Conservation (phyloP, 2,888 invertebrate genomes). For the Lithophane leautieri region DNA sequence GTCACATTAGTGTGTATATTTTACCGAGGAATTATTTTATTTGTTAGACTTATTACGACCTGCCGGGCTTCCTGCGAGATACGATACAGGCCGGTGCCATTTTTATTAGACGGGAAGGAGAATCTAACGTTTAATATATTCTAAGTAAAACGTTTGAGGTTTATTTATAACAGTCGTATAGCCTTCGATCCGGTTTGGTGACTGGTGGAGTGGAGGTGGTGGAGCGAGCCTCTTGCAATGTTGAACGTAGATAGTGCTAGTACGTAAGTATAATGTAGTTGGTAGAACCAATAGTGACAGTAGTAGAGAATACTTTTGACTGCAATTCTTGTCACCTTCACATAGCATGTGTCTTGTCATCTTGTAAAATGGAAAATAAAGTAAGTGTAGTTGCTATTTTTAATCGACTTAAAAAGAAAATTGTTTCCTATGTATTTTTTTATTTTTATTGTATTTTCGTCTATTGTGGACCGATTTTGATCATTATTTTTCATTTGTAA, state of each 20-base stretch:
- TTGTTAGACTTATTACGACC: slow-evolving; percentile 88
- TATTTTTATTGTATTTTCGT: not conserved
- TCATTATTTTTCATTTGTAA: not conserved
- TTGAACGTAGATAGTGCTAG: slow-evolving; percentile 10
- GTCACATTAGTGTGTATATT: slow-evolving; percentile 89
- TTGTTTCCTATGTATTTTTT: not conserved
- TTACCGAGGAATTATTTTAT: slow-evolving; percentile 89
- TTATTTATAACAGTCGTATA: slow-evolving; percentile 79
- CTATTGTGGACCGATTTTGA: too few relatives aligned
- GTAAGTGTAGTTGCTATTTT: not conserved
- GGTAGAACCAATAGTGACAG: not conserved
- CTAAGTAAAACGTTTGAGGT: slow-evolving; percentile 81
- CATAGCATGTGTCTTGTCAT: not conserved
- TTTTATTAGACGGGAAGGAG: slow-evolving; percentile 90
- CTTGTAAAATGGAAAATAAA: slow-evolving; percentile 15
- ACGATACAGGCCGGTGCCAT: slow-evolving; percentile 83
- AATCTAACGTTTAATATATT: slow-evolving; percentile 88
- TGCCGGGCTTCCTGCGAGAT: slow-evolving; percentile 85
- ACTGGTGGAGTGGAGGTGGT: slow-evolving; percentile 27
- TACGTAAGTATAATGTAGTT: not conserved
- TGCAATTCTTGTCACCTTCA: slow-evolving; percentile 1
- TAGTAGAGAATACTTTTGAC: slow-evolving; percentile 15
- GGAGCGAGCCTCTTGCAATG: slow-evolving; percentile 28
- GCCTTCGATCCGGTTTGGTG: slow-evolving; percentile 73
- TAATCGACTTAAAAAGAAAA: not conserved